Percentiles rank a stretch among this genome's conserved stretches.
Conservation (phyloP, 1,140 invertebrate genomes). For the Tribolium madens region DNA sequence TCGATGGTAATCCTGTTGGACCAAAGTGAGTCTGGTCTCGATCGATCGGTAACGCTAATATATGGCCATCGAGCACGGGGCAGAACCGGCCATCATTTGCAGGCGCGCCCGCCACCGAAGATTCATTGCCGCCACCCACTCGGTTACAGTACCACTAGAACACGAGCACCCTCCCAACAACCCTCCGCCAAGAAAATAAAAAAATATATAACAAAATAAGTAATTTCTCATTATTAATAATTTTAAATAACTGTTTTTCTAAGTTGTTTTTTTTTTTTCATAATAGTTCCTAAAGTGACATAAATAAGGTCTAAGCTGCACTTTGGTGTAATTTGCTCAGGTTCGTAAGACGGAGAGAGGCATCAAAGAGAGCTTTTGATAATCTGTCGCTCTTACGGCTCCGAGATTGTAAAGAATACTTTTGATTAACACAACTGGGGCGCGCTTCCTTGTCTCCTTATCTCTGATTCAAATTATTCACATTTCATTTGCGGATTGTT, state of each 20-base stretch:
- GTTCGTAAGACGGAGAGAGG: neutral
- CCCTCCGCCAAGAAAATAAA: neutral
- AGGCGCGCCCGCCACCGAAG: slow-evolving; percentile 51
- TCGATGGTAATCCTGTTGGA: slow-evolving; percentile 40
- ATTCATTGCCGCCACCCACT: slow-evolving; percentile 50
- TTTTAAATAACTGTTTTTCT: too few species aligned
- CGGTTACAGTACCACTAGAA: slow-evolving; percentile 36
- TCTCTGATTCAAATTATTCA: slow-evolving; percentile 45
- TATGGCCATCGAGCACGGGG: slow-evolving; percentile 52
- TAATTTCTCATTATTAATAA: too few species aligned
- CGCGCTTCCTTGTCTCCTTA: slow-evolving; percentile 39
- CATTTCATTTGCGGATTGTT: slow-evolving; percentile 43
- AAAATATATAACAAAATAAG: too few species aligned
- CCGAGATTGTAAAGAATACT: slow-evolving; percentile 43
- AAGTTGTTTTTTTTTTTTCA: neutral
- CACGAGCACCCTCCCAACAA: too few species aligned
- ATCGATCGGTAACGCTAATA: slow-evolving; percentile 53
- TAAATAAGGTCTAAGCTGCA: slow-evolving; percentile 4
- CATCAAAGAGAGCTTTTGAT: slow-evolving; percentile 41
- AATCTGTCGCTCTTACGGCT: slow-evolving; percentile 42
- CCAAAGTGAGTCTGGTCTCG: slow-evolving; percentile 48
- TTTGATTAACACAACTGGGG: slow-evolving; percentile 41
- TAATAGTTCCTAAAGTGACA: neutral
- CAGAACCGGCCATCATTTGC: slow-evolving; percentile 54
- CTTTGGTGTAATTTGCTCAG: slow-evolving; percentile 5